A percentile compares a stretch with the other conserved stretches of the same genome.
Evolutionary conservation across 2,888 invertebrate genomes (phyloP).

Genomic region (Monopis laevigella): DNA sequence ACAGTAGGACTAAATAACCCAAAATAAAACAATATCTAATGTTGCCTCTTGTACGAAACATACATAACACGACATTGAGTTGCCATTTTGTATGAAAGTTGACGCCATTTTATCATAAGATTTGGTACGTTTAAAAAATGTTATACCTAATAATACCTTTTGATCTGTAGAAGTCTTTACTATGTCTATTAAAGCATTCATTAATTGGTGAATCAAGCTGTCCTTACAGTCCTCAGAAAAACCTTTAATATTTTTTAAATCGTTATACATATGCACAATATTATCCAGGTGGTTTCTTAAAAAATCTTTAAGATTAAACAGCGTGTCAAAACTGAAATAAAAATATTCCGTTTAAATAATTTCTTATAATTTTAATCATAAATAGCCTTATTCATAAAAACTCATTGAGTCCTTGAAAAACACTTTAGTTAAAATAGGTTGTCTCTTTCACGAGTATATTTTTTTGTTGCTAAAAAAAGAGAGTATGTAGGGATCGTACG

Average conservation of each 20-base stretch:
- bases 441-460: too few relatives aligned
- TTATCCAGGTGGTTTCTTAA: slow-evolving; percentile 62
- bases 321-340: slow-evolving; percentile 54
- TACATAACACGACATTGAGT: too few relatives aligned
- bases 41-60: too few relatives aligned
- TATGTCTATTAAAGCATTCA: slow-evolving; percentile 66
- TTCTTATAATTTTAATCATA: too few relatives aligned
- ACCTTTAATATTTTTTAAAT: slow-evolving; percentile 58
- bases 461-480: too few relatives aligned
- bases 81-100: too few relatives aligned
- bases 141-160: slow-evolving; percentile 45
- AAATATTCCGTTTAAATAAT: not conserved
- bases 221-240: slow-evolving; percentile 73
- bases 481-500: too few relatives aligned
- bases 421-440: too few relatives aligned
- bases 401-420: too few relatives aligned
- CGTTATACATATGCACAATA: slow-evolving; percentile 58
- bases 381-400: too few relatives aligned
- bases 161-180: slow-evolving; percentile 50
- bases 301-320: slow-evolving; percentile 59
- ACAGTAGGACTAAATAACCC: not conserved
- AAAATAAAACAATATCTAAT: not conserved
- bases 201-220: slow-evolving; percentile 71
- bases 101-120: too few relatives aligned
- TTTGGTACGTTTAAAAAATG: too few relatives aligned